These are phyloP conservation scores for Helicoverpa armigera DNA, from an alignment of 1,140 invertebrate genomes.

Conservation along the genomic window DNA sequence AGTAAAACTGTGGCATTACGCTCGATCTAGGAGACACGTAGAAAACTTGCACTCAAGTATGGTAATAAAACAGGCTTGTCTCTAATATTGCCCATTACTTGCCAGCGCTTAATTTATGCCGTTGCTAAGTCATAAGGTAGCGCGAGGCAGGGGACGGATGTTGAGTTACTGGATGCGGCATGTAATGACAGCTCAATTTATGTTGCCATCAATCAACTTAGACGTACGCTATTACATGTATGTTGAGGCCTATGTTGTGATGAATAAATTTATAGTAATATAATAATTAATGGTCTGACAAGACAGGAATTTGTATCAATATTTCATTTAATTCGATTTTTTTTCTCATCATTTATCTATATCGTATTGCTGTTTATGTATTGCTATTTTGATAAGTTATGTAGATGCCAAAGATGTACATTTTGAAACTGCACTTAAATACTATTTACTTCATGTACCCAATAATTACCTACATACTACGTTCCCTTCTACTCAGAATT, in stretches of 20 bases:
- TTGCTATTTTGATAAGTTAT: too few species aligned
- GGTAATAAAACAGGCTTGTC: conserved; percentile 80
- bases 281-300: too few species aligned
- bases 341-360: too few species aligned
- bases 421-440: too few species aligned
- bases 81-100: conserved; percentile 81
- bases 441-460: too few species aligned
- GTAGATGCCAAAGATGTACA: too few species aligned
- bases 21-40: conserved; percentile 53
- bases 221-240: conserved; percentile 7
- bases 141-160: conserved; percentile 62
- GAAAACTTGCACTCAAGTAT: conserved; percentile 69
- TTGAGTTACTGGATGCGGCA: conserved; percentile 60
- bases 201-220: conserved; percentile 21
- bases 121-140: conserved; percentile 77
- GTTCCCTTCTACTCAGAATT: too few species aligned
- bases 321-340: too few species aligned
- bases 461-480: too few species aligned
- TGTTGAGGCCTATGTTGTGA: neutral
- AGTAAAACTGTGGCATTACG: conserved; percentile 38
- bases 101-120: conserved; percentile 77
- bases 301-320: too few species aligned
- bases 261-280: neutral
- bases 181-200: conserved; percentile 9
- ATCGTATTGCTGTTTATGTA: too few species aligned